Conservation (phyloP, 2,113 vertebrate species). For the Eubucco bourcierii region DNA sequence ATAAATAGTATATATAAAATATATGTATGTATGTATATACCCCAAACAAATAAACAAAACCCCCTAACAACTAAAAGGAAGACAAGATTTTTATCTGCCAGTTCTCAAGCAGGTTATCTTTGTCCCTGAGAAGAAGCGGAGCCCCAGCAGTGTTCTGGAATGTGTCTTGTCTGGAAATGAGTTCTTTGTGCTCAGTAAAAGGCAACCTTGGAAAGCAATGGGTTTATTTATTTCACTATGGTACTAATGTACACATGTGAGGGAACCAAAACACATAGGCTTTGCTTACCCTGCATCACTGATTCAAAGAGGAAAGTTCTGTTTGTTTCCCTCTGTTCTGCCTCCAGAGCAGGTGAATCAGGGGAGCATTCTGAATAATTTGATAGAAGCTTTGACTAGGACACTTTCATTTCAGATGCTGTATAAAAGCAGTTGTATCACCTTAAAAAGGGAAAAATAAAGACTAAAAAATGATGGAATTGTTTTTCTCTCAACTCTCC, state of each 20-base stretch:
- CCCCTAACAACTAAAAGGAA: neutral
- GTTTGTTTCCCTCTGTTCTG: neutral
- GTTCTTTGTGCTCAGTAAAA: neutral
- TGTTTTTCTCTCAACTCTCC: neutral
- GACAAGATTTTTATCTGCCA: neutral
- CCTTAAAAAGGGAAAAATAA: rapidly evolving
- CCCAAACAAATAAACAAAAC: no score
- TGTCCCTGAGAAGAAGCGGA: neutral
- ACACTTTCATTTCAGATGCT: rapidly evolving
- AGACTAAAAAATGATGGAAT: rapidly evolving
- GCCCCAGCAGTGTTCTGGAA: neutral
- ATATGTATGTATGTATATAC: no score
- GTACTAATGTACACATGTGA: neutral
- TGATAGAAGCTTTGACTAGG: rapidly evolving
- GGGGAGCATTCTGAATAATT: rapidly evolving
- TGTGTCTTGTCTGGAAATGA: neutral
- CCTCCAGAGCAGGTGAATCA: rapidly evolving
- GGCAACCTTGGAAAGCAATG: neutral
- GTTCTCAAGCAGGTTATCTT: slow-evolving; percentile 3
- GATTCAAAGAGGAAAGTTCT: neutral
- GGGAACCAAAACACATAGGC: neutral
- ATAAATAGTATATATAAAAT: no score
- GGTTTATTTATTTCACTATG: neutral
- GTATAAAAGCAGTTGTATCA: neutral
- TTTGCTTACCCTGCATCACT: neutral